Conservation (phyloP, 2,888 invertebrate species). For the Cynaeus angustus region DNA sequence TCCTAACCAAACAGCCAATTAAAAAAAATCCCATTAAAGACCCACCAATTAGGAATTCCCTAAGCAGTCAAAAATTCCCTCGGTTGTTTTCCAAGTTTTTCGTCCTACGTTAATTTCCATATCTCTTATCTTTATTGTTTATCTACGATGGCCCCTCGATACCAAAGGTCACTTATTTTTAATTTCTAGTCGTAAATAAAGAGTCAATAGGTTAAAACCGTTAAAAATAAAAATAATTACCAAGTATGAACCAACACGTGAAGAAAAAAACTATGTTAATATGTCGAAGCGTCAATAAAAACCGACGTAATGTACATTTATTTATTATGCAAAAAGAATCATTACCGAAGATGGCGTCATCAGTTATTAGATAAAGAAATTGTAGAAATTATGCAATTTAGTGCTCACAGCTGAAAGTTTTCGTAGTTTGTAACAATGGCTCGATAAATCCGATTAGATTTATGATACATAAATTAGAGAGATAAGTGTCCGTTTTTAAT, state of each 20-base stretch:
- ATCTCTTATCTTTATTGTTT: conserved; percentile 3
- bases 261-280: conserved; percentile 1
- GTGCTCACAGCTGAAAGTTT: neutral
- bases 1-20: no score
- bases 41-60: no score
- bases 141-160: neutral
- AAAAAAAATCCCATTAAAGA: no score
- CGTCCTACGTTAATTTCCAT: neutral
- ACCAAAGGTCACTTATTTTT: conserved; percentile 9
- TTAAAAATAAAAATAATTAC: neutral
- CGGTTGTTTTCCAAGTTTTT: no score
- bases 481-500: conserved; percentile 3
- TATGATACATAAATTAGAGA: neutral
- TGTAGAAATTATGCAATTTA: no score
- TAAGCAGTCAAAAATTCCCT: no score
- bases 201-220: neutral
- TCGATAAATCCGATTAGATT: neutral
- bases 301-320: neutral
- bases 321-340: conserved; percentile 1
- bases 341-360: neutral
- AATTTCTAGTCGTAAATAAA: neutral
- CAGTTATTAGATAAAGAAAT: no score
- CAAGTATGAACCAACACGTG: no score
- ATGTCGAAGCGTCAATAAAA: no score
- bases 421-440: neutral